Conservation (phyloP, 2,113 vertebrate species). For the Nyctereutes procyonoides region DNA sequence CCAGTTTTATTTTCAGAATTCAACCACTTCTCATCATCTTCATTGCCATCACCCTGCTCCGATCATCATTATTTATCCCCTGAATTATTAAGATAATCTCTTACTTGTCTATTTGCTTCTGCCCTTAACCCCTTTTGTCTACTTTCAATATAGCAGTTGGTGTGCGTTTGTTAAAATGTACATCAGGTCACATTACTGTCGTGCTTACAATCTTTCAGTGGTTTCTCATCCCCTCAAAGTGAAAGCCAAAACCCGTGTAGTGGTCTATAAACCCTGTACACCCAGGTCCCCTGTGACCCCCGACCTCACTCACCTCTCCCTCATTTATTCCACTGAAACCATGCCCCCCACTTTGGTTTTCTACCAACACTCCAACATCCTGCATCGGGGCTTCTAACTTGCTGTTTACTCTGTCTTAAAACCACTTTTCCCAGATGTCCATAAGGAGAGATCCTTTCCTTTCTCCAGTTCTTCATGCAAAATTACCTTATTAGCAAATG, state of each 20-base stretch:
- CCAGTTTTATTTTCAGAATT: neutral
- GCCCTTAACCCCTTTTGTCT: neutral
- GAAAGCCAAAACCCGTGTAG: neutral
- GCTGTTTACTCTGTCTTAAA: neutral
- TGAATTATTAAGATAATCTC: neutral
- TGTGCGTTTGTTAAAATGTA: neutral
- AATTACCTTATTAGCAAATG: neutral
- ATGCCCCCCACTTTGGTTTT: neutral
- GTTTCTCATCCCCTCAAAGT: neutral
- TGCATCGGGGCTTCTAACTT: neutral
- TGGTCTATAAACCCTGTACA: neutral
- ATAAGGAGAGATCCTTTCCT: neutral
- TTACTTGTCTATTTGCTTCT: neutral
- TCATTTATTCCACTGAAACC: neutral
- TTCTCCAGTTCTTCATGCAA: neutral
- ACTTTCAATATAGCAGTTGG: neutral
- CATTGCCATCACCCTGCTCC: neutral
- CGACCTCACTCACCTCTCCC: neutral
- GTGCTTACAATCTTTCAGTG: neutral
- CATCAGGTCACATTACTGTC: neutral
- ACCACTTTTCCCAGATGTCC: neutral
- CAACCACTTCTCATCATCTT: neutral
- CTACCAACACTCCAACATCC: no score
- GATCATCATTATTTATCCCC: neutral
- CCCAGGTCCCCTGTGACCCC: no score